Base-by-base conservation (phyloP, 1,140 invertebrate species). In the Orchesella cincta region DNA sequence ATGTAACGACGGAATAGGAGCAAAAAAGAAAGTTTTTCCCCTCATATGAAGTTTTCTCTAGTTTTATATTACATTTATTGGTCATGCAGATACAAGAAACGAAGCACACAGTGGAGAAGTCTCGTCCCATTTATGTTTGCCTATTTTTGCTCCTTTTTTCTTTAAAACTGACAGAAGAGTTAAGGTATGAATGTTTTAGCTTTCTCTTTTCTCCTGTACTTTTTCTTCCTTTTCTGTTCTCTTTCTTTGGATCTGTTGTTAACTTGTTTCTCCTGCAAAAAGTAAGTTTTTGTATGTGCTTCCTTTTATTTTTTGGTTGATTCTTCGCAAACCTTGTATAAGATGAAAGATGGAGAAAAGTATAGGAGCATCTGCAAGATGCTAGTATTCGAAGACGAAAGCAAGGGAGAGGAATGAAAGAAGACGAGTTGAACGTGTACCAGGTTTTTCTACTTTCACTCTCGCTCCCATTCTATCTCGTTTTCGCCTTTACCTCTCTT, bases 51-150 rank as follows among this genome's bases (percentile, higher is more conserved):
- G n/a, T n/a, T n/a, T 46, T 18, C 39, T 18, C 18, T 46, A 3
- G 8, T 57, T 57, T 18, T 57, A 57, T 57, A n/a, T n/a, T 57
- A 57, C 52, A 57, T 57, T 57, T n/a, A 3, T 57, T 57, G 52
- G 52, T 57, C 23, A 57, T 57, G 23, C 23, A 5, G 12, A 26
- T 23, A 57, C 52, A 57, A n/a, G 23, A 23, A 57, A 57, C 3
- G 14, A 57, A 57, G 52, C 12, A 57, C 12, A 3, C 39, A 46
- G 39, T 57, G 23, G 52, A n/a, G n/a, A 57, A 57, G 52, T 57
- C 52, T 14, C 52, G 23, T 57, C 14, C 52, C 52, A 14, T 57
- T 26, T 14, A 57, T 12, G 52, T 57, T 57, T n/a, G 52, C 52
- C 14, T 57, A n/a, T 46, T 46, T 46, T 20, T 8, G 8, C 20